Evolutionary conservation across 2,797 vertebrate species (phyloP), one percentile per base, ranked within the genome.

Genomic region (Buceros bicornis): DNA sequence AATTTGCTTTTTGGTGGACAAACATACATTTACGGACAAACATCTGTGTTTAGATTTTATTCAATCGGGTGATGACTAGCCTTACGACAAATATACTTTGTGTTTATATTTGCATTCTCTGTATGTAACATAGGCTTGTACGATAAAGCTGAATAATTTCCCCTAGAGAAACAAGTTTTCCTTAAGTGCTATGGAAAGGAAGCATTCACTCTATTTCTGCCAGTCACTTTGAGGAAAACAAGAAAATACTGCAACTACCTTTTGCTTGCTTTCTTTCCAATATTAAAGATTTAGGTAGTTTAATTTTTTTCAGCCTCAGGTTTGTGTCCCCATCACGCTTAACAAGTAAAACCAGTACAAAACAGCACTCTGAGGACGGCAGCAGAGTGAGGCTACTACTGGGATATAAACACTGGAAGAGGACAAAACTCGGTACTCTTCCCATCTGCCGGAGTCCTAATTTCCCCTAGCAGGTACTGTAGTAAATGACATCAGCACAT

Each of bases 111-210:
- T 80, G 33, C 67, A 54, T 87, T 73, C 10, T 64, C 24, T 74
- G 20, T 66, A 31, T 40, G n/a, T 57, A 79, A 48, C 26, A 61
- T 20, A 88, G 16, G 35, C 31, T 28, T 81, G n/a, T 81, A 65
- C 95, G n/a, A 83, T 56, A 86, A 83, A 93, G 35, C 29, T 77
- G 47, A 92, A 47, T 42, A 47, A 73, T 35, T 82, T 95, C 48
- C n/a, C 73, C 43, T 40, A 66, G 11, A 54, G 29, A 85, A 87
- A 58, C 20, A 77, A 56, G 18, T 65, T 89, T 87, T 80, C 28
- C 13, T 29, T 45, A 90, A 78, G 53, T 57, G 43, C 18, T 64
- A 25, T 33, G 29, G 71, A 82, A 69, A 45, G 25, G 42, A 84
- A 84, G 28, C 9, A 57, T 92, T 70, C 42, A 45, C 28, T 57